Evolutionary conservation across 2,888 invertebrate species (phyloP), one percentile per base, ranked within the genome.

Genomic region (Dinocampus coccinellae): DNA sequence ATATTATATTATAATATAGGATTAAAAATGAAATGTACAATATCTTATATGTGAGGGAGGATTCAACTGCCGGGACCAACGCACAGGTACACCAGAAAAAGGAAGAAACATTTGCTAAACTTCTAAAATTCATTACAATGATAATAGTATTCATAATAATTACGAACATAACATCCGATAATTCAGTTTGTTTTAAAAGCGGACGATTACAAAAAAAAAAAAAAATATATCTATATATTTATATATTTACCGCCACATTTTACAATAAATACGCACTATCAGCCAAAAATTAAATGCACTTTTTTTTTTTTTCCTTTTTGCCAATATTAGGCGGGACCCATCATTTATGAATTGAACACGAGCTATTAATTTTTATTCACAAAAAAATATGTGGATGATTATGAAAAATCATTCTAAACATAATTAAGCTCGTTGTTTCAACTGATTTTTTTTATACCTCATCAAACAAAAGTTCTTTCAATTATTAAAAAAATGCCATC

Each of bases 101-200:
- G 47, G 22, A 20, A 47, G 29, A 42, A 52, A 64, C 16, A 29
- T 47, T 29, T 24, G 13, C 33, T 64, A 53, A 60, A 60, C 60
- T 26, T 68, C 52, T 39, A 67, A 71, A 75, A 65, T 77, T 68
- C 72, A 73, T 76, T 76, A 76, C 9, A 76, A 75, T 64, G 69
- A 26, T 76, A 72, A 76, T 76, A 77, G 71, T 77, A 77, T 76
- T 77, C 70, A 77, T 77, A 72, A 72, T 77, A 76, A 77, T 76
- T 73, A 77, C 75, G 76, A 75, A 75, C 73, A 75, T 75, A 75
- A 77, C 74, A 75, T 75, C 74, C 72, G 73, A 75, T 71, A 76
- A 76, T 65, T 73, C 65, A 73, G 73, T 74, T 75, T 76, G 75
- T 73, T 72, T 75, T 72, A 64, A 72, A 77, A 77, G 76, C 76